Conservation (phyloP, 2,888 invertebrate genomes). For the Mythimna vitellina region DNA sequence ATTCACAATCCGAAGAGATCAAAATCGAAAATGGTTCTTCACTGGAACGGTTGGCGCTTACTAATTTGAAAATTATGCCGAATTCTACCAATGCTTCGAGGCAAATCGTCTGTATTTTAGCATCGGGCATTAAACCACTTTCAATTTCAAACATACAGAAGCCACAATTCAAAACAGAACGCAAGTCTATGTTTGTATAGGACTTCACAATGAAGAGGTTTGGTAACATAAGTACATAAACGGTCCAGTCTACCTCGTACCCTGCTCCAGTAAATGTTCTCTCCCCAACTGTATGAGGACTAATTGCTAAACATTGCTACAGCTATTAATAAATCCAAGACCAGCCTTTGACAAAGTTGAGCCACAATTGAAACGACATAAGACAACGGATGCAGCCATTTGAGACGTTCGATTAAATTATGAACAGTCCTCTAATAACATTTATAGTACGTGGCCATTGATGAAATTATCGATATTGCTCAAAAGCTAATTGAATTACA, state of each 20-base stretch:
- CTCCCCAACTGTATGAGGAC: conserved; percentile 53
- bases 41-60: conserved; percentile 5
- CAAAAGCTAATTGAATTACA: conserved; percentile 33
- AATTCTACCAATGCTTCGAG: conserved; percentile 13
- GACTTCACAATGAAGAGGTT: conserved; percentile 57
- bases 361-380: conserved; percentile 73
- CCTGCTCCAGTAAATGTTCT: conserved; percentile 54
- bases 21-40: conserved; percentile 3
- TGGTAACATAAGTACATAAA: conserved; percentile 51
- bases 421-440: conserved; percentile 69
- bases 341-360: conserved; percentile 71
- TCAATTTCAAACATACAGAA: conserved; percentile 33
- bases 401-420: conserved; percentile 84
- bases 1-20: conserved; percentile 10
- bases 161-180: conserved; percentile 41
- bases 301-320: conserved; percentile 62
- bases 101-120: conserved; percentile 18
- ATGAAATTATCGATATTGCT: conserved; percentile 43
- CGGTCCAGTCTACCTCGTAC: conserved; percentile 42
- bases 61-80: conserved; percentile 34
- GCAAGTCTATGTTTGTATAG: conserved; percentile 48
- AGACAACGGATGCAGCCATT: conserved; percentile 86
- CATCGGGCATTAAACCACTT: conserved; percentile 27
- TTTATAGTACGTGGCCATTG: conserved; percentile 40
- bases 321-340: conserved; percentile 66